Evolutionary conservation across 92 coral and sea anemone genomes (phyloP).

Genomic region (Bergia sp.): DNA sequence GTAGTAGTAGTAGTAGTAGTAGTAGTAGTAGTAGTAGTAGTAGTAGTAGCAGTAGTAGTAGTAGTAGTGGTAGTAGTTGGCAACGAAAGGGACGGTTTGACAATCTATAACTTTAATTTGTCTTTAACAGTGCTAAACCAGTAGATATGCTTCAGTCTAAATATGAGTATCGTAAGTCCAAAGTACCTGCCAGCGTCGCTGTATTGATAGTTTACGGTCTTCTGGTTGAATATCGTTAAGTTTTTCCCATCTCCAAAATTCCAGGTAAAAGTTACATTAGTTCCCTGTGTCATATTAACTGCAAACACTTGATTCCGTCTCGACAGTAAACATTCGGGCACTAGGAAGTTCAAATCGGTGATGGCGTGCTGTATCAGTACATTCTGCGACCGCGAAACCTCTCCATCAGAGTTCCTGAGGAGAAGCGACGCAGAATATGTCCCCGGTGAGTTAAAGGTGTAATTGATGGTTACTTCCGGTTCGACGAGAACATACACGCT

Average conservation of each 20-base stretch:
- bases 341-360: constrained; percentile 1
- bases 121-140: background rate
- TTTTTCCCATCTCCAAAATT: constrained; percentile 19
- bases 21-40: no score
- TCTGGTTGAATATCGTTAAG: constrained; percentile 11
- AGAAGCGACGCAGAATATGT: background rate
- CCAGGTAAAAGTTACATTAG: constrained; percentile 28
- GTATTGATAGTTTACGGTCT: background rate
- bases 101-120: no score
- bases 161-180: background rate
- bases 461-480: constrained; percentile 7
- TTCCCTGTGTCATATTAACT: constrained; percentile 18
- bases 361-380: constrained; percentile 11
- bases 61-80: no score
- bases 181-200: constrained; percentile 14
- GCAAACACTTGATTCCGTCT: background rate
- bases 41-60: no score
- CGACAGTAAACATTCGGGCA: constrained; percentile 18
- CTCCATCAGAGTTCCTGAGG: background rate
- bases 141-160: no score
- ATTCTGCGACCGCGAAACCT: background rate
- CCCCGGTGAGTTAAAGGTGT: constrained; percentile 7
- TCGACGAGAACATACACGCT: background rate
- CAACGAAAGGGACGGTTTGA: no score
- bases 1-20: no score